Evolutionary conservation across 2,797 vertebrate genomes (phyloP), one percentile per base, ranked within the genome.

Genomic region (Malurus splendens): DNA sequence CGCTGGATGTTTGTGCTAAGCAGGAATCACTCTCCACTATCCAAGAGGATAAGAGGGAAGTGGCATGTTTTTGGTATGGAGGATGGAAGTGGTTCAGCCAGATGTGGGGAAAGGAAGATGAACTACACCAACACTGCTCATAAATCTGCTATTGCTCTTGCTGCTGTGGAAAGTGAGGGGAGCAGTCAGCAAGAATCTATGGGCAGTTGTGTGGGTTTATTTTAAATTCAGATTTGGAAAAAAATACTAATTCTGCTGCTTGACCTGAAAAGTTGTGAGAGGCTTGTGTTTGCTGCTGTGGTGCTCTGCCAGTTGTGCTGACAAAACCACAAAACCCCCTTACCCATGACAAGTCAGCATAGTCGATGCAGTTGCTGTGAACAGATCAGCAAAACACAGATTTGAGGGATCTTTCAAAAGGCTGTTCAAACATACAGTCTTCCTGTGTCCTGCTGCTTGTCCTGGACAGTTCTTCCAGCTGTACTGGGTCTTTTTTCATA

Each of bases 81-180:
- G 15, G 36, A 44, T 36, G 87, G 64, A 92, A 86, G 90, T 89
- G 18, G 18, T 86, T 86, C 42, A 86, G 89, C 8, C 44, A 74
- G 82, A 33, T 52, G 47, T 67, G 18, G 41, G 30, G 33, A 82
- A 76, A 57, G 54, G 52, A 88, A 66, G 74, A 45, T 76, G 89
- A 83, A 24, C 30, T 24, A 59, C 14, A 72, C n/a, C 36, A 59
- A 17, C 9, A 11, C 41, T 28, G 59, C n/a, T 25, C 28, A 57
- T 38, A 70, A 66, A 52, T 33, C 42, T 52, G 51, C 23, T 61
- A 1, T 44, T 84, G 61, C n/a, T 64, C 51, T 47, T 39, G 11
- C 33, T 81, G 12, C 55, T 65, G 30, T 66, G 55, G 17, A 77
- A 64, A 74, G 56, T 48, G 51, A 65, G 14, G n/a, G 30, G 4